Evolutionary conservation across 2,888 invertebrate species (phyloP).

Genomic region (Caradrina clavipalpis): DNA sequence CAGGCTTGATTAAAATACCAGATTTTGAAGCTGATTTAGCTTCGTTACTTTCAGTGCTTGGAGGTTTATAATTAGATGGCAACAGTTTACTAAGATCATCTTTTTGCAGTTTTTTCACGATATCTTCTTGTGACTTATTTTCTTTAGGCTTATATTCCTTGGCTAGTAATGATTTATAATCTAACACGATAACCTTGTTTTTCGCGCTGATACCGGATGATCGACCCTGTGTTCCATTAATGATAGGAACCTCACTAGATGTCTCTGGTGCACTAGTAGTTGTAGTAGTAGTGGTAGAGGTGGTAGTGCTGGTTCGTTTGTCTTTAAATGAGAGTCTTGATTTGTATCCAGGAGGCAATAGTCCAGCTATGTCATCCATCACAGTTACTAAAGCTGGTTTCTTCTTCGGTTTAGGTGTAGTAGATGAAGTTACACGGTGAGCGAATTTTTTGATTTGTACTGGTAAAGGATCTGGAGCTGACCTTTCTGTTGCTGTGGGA

Average conservation of each 20-base stretch:
- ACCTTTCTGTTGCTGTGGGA: conserved; percentile 87
- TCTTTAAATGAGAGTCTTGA: conserved; percentile 89
- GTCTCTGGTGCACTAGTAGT: conserved; percentile 65
- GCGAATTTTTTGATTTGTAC: conserved; percentile 93
- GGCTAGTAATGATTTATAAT: conserved; percentile 89
- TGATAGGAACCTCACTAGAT: conserved; percentile 71
- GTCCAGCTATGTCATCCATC: conserved; percentile 92
- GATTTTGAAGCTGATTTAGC: conserved; percentile 76
- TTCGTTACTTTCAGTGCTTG: conserved; percentile 74
- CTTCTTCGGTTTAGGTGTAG: conserved; percentile 86
- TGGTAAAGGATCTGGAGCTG: conserved; percentile 91
- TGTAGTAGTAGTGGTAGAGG: conserved; percentile 78
- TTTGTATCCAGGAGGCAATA: conserved; percentile 93
- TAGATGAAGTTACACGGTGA: conserved; percentile 85
- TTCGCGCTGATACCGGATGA: conserved; percentile 90
- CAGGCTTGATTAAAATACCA: conserved; percentile 75
- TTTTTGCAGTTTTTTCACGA: conserved; percentile 86
- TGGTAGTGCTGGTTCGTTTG: conserved; percentile 89
- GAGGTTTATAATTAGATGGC: conserved; percentile 92
- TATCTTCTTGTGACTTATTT: conserved; percentile 80
- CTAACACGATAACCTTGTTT: conserved; percentile 90
- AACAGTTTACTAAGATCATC: conserved; percentile 92
- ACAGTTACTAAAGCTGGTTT: conserved; percentile 85
- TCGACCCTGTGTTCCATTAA: conserved; percentile 86
- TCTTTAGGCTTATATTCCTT: conserved; percentile 89